Evolutionary conservation across 2,888 invertebrate species (phyloP).

Genomic region (Amphipyra tragopoginis): DNA sequence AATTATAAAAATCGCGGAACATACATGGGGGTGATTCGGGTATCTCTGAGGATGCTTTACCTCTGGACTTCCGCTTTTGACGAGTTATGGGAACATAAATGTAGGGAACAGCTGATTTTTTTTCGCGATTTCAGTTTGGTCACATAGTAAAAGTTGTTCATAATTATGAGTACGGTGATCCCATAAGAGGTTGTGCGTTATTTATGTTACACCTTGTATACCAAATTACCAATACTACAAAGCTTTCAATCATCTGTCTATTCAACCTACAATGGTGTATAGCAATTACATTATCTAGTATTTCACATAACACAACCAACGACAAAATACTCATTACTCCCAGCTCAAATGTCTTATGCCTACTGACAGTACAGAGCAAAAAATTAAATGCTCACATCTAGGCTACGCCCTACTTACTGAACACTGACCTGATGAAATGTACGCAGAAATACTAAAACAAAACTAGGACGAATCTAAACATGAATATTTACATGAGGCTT

Average conservation of each 20-base stretch:
- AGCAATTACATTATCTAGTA: not conserved
- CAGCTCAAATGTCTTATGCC: constrained; percentile 18
- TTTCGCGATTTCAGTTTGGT: no score
- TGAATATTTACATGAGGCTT: constrained; percentile 58
- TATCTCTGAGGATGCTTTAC: no score
- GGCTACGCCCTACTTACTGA: constrained; percentile 69
- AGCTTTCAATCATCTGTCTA: constrained; percentile 6
- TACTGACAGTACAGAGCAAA: constrained; percentile 24
- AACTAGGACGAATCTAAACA: constrained; percentile 64
- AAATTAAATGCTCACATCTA: constrained; percentile 57
- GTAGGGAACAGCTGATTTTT: no score
- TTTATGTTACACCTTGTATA: not conserved
- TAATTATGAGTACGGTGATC: no score
- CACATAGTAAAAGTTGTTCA: no score
- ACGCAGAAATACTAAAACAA: constrained; percentile 63
- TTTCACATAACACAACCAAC: constrained; percentile 2
- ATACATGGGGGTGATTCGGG: no score
- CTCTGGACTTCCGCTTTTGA: no score
- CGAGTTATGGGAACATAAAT: no score
- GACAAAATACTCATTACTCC: constrained; percentile 1
- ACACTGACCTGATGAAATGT: constrained; percentile 72
- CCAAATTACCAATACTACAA: constrained; percentile 3
- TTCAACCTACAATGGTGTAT: constrained; percentile 6
- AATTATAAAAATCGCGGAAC: no score
- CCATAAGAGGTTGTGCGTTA: no score